Base-by-base conservation (phyloP, 2,113 vertebrate species). In the Bubo scandiacus region DNA sequence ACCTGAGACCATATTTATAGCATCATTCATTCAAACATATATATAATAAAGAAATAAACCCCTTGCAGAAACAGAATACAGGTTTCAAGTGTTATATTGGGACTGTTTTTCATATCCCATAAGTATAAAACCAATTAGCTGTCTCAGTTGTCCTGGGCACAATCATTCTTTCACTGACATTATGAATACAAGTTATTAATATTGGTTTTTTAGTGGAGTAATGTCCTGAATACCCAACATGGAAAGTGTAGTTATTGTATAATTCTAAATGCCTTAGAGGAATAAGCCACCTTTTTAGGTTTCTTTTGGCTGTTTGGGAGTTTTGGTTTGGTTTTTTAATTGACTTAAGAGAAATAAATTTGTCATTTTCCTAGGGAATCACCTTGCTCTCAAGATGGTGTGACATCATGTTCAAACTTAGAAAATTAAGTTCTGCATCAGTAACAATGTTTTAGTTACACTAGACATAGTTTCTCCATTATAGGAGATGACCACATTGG, bases 201-300 rank as follows among this genome's bases (percentile, higher is more conserved):
- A 62, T 6, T 17, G 2, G 2, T 23, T 68, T 78, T 88, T 92
- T 26, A 87, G 78, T 62, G 8, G 17, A 81, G 18, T 47, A 49
- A 74, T 73, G 19, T 90, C 43, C 40, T 66, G 55, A 74, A 51
- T 92, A 70, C 17, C 14, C 42, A 77, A 63, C 20, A 66, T 15
- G 6, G 38, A 70, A 71, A 40, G 5, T 34, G 4, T 49, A 62
- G 9, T 22, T 43, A 2, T 1, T 78, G 49, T 38, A 42, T 18
- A 85, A 29, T 78, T 73, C 17, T 42, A 81, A 84, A 87, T 73
- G 25, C 4, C 6, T 73, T 51, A 63, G 22, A 65, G 12, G 51
- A 81, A 87, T 0, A 0, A 72, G 26, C 70, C 3, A 54, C 1
- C 0, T 59, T 78, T 88, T 40, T 7, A 51, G 6, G 5, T 1